These are phyloP conservation scores for Bombylius discolor DNA, from an alignment of 2,888 invertebrate species.

Conservation along the genomic window DNA sequence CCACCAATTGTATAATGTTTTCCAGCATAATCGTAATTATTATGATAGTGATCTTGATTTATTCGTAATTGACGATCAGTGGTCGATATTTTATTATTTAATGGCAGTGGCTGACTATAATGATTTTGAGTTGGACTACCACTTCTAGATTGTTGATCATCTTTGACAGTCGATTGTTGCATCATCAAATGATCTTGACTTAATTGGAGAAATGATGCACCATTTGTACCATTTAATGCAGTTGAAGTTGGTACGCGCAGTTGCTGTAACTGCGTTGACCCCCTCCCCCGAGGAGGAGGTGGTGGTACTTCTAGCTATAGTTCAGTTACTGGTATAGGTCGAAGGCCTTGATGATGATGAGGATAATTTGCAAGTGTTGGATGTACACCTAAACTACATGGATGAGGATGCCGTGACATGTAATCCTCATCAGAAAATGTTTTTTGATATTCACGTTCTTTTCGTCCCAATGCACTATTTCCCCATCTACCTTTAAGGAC, in stretches of 20 bases:
- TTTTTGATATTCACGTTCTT: conserved; percentile 81
- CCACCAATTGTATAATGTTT: conserved; percentile 22
- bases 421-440: conserved; percentile 81
- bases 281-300: conserved; percentile 51
- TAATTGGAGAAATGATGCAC: conserved; percentile 28
- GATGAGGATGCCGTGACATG: conserved; percentile 34
- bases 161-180: conserved; percentile 5
- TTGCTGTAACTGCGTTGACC: conserved; percentile 30
- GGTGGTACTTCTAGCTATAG: conserved; percentile 64
- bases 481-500: conserved; percentile 54
- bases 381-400: conserved; percentile 31
- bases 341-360: conserved; percentile 38
- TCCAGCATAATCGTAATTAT: conserved; percentile 23
- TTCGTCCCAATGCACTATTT: conserved; percentile 42
- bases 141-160: conserved; percentile 11
- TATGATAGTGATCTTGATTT: conserved; percentile 30
- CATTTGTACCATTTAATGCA: conserved; percentile 20
- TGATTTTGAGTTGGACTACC: conserved; percentile 26
- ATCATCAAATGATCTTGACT: conserved; percentile 36
- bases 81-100: conserved; percentile 17
- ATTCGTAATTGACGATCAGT: conserved; percentile 26
- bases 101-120: conserved; percentile 29
- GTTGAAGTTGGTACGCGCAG: conserved; percentile 30
- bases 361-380: conserved; percentile 32
- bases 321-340: conserved; percentile 78